Conservation (phyloP, 2,888 invertebrate species). For the Spicauda simplicius region DNA sequence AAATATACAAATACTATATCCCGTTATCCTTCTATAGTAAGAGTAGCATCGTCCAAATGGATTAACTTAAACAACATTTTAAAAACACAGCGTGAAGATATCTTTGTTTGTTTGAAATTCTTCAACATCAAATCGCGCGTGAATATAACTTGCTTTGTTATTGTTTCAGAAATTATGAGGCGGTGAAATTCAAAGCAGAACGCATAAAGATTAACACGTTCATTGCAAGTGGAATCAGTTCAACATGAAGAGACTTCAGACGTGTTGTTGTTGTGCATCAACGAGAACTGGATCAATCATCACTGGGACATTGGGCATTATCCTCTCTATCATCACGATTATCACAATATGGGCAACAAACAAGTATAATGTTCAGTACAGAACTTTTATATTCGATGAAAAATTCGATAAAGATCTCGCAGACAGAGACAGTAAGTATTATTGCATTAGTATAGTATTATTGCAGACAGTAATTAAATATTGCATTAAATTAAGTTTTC, state of each 20-base stretch:
- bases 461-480: too few species aligned
- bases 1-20: too few species aligned
- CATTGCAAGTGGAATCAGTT: constrained; percentile 30
- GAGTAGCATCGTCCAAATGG: too few species aligned
- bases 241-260: constrained; percentile 83
- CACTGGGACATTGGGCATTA: constrained; percentile 89
- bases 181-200: constrained; percentile 36
- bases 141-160: background rate
- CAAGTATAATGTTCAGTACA: constrained; percentile 87
- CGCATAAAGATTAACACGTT: constrained; percentile 11
- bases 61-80: background rate
- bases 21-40: too few species aligned
- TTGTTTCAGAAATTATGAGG: constrained; percentile 47
- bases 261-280: constrained; percentile 89
- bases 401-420: constrained; percentile 81
- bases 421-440: constrained; percentile 85
- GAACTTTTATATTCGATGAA: constrained; percentile 91
- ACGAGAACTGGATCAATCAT: constrained; percentile 90
- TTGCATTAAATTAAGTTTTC: too few species aligned
- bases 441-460: too few species aligned
- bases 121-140: background rate
- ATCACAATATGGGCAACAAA: constrained; percentile 86
- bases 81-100: background rate
- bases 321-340: constrained; percentile 89
- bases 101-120: background rate